Base-by-base conservation (phyloP, 1,140 invertebrate genomes). In the Hyles vespertilio region DNA sequence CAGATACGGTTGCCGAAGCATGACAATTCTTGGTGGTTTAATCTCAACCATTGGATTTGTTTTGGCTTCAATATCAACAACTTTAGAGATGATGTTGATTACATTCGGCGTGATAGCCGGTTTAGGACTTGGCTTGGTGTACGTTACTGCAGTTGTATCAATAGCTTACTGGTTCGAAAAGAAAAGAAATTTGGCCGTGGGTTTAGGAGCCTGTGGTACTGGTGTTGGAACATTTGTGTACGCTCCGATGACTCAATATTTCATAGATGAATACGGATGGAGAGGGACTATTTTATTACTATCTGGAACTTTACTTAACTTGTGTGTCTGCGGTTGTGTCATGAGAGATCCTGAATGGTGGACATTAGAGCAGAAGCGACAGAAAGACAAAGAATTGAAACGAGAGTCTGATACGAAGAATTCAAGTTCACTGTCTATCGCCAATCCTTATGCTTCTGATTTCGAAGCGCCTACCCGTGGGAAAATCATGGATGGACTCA, bases 91-190 rank as follows among this genome's bases (percentile, higher is more conserved):
- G 85, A 92, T 97, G 77, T 95, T 95, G 89, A 74, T 98, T 36
- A 97, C 96, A 0, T 97, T 97, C 82, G 96, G 96, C 3, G 91
- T 97, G 3, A 92, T 97, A 32, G 94, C 96, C 34, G 96, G 96
- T 2, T 87, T 97, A 22, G 97, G 96, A 3, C 90, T 98, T 55
- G 95, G 96, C 3, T 87, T 98, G 34, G 95, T 95, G 40, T 97
- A 96, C 77, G 96, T 98, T 1, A 96, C 97, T 8, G 95, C 95
- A 1, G 96, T 97, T 2, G 97, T 99, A 2, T 94, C 93, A 40
- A 98, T 99, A 53, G 97, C 97, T 8, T 98, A 97, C 78, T 99
- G 98, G 92, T 99, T 99, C 81, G 98, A 99, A 67, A 96, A 96
- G 74, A 95, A 94, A 74, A 91, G 97, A 32, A 97, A 95, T 8